Base-by-base conservation (phyloP, 2,113 vertebrate genomes). In the Burhinus bistriatus region DNA sequence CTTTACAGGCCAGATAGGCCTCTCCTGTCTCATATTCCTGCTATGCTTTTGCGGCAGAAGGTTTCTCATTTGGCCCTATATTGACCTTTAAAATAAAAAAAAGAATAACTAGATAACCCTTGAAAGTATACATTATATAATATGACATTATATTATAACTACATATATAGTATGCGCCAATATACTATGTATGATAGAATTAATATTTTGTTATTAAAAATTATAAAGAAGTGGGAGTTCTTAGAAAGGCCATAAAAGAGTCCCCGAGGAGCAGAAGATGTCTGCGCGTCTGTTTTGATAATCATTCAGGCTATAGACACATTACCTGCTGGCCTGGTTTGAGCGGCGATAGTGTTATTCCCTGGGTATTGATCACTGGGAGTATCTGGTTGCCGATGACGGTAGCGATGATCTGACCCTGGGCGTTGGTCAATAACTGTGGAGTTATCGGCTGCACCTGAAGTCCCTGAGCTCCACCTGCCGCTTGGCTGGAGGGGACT, bases 381-480 rank as follows among this genome's bases (percentile, higher is more conserved):
- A 99, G 98, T 97, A 99, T 99, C 98, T 99, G 99, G 98, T 99
- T 99, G 96, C 99, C 99, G 87, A 99, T 99, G 97, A 99, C 99
- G 0, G 99, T 99, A 97, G 99, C 99, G 93, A 99, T 99, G 98
- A 99, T 99, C 98, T 99, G 99, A 96, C 99, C 99, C 98, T 99
- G 99, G 98, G 99, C 99, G 30, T 99, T 99, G 95, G 99, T 99
- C 98, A 99, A 94, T 96, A 99, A 98, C 98, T 99, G 99, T 51
- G 99, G 99, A 44, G 99, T 99, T 98, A 99, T 99, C 15, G 99
- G 99, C 97, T 99, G 99, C 93, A 99, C 99, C 98, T 99, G 99
- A 97, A 99, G 98, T 90, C 99, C 99, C 98, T 99, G 99, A 97
- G 99, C 98, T 97, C 99, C 98, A 55, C 99, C 98, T 58, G 98